These are phyloP conservation scores for Nyctalus aviator DNA, from an alignment of 2,797 vertebrate species.

Conservation along the genomic window DNA sequence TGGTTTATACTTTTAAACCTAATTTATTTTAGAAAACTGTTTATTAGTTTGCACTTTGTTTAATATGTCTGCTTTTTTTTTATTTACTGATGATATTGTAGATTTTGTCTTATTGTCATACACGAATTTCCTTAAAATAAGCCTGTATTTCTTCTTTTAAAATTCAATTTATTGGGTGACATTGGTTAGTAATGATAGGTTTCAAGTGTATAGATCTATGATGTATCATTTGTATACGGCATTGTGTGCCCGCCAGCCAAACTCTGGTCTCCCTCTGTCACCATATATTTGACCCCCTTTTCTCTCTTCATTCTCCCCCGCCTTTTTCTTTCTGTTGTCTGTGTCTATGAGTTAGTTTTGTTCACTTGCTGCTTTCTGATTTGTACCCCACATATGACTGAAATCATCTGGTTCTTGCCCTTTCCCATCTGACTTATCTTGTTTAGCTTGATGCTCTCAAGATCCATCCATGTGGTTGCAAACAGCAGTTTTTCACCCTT, in stretches of 20 bases:
- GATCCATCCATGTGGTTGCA: neutral
- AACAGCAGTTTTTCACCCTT: neutral
- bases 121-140: constrained; percentile 6
- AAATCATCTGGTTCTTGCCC: neutral
- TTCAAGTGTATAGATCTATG: neutral
- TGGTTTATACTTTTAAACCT: neutral
- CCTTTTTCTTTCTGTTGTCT: neutral
- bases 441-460: neutral
- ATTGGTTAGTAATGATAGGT: neutral
- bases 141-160: neutral
- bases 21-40: constrained; percentile 33
- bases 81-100: constrained; percentile 5
- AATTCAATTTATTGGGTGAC: neutral
- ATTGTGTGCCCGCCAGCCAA: neutral
- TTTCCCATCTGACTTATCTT: neutral
- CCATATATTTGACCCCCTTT: neutral
- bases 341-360: neutral
- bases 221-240: neutral
- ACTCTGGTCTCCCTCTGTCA: neutral
- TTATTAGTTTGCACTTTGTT: neutral
- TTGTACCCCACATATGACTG: neutral
- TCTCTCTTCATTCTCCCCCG: neutral
- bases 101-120: constrained; percentile 36
- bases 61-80: constrained; percentile 35
- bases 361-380: neutral